A percentile compares a stretch with the other conserved stretches of the same genome.
These are phyloP conservation scores for Mastacembelus armatus DNA, from an alignment of 2,797 vertebrate genomes.

Conservation along the genomic window DNA sequence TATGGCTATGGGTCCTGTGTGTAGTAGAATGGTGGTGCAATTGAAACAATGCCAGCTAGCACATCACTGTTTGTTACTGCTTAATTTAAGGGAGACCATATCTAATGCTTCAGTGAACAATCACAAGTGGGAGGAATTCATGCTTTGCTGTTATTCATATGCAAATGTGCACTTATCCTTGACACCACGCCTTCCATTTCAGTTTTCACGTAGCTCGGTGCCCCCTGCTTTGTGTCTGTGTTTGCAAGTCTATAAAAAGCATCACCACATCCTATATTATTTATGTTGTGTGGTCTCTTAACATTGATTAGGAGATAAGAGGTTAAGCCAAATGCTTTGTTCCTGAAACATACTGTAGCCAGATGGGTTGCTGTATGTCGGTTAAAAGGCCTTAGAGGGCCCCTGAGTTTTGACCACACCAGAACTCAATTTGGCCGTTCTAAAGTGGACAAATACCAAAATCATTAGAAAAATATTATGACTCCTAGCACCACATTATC, in stretches of 20 bases:
- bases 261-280: slow-evolving; percentile 50
- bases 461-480: slow-evolving; percentile 2
- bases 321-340: slow-evolving; percentile 60
- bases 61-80: neutral
- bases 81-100: slow-evolving; percentile 37
- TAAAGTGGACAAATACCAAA: slow-evolving; percentile 10
- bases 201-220: slow-evolving; percentile 35
- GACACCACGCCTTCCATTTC: slow-evolving; percentile 44
- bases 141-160: slow-evolving; percentile 56
- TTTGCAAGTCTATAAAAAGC: neutral
- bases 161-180: slow-evolving; percentile 44
- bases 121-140: slow-evolving; percentile 49
- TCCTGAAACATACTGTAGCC: slow-evolving; percentile 22
- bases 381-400: slow-evolving; percentile 25
- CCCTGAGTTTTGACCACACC: slow-evolving; percentile 29
- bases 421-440: slow-evolving; percentile 6
- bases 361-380: slow-evolving; percentile 18
- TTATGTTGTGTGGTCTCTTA: slow-evolving; percentile 71
- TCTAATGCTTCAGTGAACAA: slow-evolving; percentile 44
- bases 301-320: slow-evolving; percentile 66
- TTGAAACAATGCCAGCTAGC: slow-evolving; percentile 7
- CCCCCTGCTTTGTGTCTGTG: slow-evolving; percentile 20
- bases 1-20: neutral
- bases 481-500: neutral
- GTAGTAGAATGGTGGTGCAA: neutral